Evolutionary conservation across 2,888 invertebrate genomes (phyloP), one percentile per base, ranked within the genome.

Genomic region (Eristalis tenax): DNA sequence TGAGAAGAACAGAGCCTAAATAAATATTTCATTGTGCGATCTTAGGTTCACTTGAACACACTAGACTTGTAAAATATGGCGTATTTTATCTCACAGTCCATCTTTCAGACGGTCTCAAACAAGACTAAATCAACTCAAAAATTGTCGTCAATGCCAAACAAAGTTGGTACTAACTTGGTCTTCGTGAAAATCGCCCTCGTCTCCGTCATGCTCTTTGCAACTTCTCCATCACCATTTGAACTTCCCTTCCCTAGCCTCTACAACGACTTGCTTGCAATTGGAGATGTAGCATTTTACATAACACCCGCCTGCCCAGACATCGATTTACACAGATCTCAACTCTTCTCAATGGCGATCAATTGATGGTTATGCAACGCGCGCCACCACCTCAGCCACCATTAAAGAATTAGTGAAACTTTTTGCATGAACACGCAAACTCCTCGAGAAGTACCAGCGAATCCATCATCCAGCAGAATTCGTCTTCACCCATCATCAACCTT

Each of bases 401-500:
- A 50, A 50, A 22, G 50, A 50, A 50, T 18, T 18, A 50, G 50
- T 50, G 50, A 50, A 50, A 50, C 50, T 38, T 50, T 50, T 50
- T 18, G 50, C 50, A 50, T 50, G 50, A n/a, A 18, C 50, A 50
- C 18, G 18, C 50, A 8, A 18, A n/a, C 43, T 43, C 43, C 43
- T 43, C 43, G n/a, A 43, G 50, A 50, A 50, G 50, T 50, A 18
- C 50, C 50, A 18, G 50, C 50, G 50, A 50, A 50, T 50, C 13
- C 40, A 73, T 18, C 70, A 83, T 77, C 66, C 18, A 18, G 26
- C 18, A 38, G 32, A 69, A 65, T 73, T 80, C 80, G 69, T 79
- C 79, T 83, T 79, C 83, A 68, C 71, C 56, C 79, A 23, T 71
- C 84, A 57, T 43, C 84, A 63, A 28, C 65, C 71, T 77, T 61